Base-by-base conservation (phyloP, 1,140 invertebrate species). In the Magallana ariakensis region DNA sequence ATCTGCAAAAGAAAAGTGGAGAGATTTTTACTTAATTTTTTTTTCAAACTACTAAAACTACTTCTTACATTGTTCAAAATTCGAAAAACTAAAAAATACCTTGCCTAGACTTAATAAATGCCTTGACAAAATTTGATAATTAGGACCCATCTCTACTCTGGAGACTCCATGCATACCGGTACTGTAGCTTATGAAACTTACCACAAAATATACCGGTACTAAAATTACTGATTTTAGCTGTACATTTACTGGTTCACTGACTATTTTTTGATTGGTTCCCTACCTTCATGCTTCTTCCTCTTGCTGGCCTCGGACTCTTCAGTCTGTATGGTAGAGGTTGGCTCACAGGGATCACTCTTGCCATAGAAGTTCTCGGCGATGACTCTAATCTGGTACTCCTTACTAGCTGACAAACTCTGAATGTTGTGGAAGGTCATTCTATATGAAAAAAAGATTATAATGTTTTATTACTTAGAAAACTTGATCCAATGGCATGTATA, bases 321-420 rank as follows among this genome's bases (percentile, higher is more conserved):
- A 10, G 92, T 94, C 60, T 92, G 92, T 70, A 94, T 92, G 11
- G 92, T 87, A 46, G 83, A 88, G 16, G 92, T 92, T 1, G 93
- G 92, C 84, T 95, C 95, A 88, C 95, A 97, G 6, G 98, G 98
- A 87, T 99, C 98, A 57, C 98, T 99, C 80, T 97, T 96, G 60
- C 99, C 99, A 93, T 99, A 99, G 93, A 99, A 97, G 95, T 99
- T 99, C 94, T 99, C 98, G 87, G 99, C 99, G 95, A 98, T 97
- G 1, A 99, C 98, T 85, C 98, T 96, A 96, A 99, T 99, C 90
- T 99, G 98, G 93, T 99, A 99, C 22, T 98, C 97, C 91, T 96
- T 96, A 70, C 97, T 98, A 19, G 93, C 88, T 7, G 91, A 91
- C 15, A 95, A 85, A 70, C 91, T 91, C 55, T 93, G 92, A 81